A percentile compares a stretch with the other conserved stretches of the same genome.
phyloP scores from a whole-genome alignment of 2,797 vertebrate species.

The Kryptolebias ocellatus region DNA sequence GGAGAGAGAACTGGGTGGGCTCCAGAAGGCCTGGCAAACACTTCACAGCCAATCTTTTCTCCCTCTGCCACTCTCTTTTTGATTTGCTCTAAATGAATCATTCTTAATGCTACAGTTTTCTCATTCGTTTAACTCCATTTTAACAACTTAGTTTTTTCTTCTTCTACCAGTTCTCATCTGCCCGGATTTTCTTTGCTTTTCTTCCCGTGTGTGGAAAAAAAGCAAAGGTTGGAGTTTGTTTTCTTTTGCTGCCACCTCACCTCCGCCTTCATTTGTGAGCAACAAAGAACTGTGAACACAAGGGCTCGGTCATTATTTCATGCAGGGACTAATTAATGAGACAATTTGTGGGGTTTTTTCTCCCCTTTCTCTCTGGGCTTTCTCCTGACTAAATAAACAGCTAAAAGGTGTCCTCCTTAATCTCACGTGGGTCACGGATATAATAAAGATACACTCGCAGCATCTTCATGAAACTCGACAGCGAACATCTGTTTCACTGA shows the following conservation, averaged over 20 bases:
- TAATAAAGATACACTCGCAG: conserved; percentile 59
- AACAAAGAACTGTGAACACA: conserved; percentile 63
- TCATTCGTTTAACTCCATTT: conserved; percentile 28
- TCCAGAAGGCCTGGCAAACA: conserved; percentile 68
- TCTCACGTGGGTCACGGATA: conserved; percentile 59
- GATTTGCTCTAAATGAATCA: conserved; percentile 40
- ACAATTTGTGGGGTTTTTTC: conserved; percentile 59
- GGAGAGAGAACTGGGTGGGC: conserved; percentile 56
- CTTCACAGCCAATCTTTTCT: conserved; percentile 45
- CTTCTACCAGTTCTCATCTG: conserved; percentile 41
- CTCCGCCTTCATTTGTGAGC: conserved; percentile 52
- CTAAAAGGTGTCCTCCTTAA: conserved; percentile 70
- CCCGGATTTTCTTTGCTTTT: conserved; percentile 57
- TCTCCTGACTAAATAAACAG: conserved; percentile 66
- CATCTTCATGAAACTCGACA: conserved; percentile 34
- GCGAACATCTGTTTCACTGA: too few species aligned
- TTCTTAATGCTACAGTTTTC: conserved; percentile 33
- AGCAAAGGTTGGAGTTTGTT: conserved; percentile 56
- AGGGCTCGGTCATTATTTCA: conserved; percentile 64
- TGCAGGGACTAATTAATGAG: conserved; percentile 72
- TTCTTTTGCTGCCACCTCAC: conserved; percentile 50
- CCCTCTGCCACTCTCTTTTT: conserved; percentile 39
- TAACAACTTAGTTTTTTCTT: conserved; percentile 2
- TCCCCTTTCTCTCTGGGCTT: conserved; percentile 43
- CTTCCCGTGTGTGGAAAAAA: conserved; percentile 53